A percentile compares a stretch with the other conserved stretches of the same genome.
phyloP scores from a whole-genome alignment of 2,888 invertebrate genomes.

The Protonemura montana region DNA sequence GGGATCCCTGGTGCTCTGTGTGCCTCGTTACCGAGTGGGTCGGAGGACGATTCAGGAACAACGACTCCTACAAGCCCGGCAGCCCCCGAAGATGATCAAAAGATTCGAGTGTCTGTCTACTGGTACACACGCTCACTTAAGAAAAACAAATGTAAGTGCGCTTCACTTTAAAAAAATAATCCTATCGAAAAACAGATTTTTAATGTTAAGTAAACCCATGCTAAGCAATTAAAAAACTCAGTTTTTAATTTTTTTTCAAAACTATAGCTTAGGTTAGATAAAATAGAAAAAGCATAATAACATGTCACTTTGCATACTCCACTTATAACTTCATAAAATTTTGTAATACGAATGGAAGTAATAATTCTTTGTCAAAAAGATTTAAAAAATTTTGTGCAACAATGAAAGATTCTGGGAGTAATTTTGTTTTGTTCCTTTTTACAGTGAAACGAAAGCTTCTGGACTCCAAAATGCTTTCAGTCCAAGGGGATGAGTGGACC shows the following conservation, averaged over 20 bases:
- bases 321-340: too few species aligned
- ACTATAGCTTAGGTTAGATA: too few species aligned
- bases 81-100: slow-evolving; percentile 61
- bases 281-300: too few species aligned
- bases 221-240: too few species aligned
- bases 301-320: too few species aligned
- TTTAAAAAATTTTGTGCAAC: too few species aligned
- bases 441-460: slow-evolving; percentile 61
- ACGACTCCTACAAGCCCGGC: not conserved
- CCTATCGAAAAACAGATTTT: too few species aligned
- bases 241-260: too few species aligned
- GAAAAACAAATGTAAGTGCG: slow-evolving; percentile 65
- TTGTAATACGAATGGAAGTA: too few species aligned
- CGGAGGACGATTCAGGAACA: not conserved
- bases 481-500: slow-evolving; percentile 59
- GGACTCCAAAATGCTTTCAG: slow-evolving; percentile 61
- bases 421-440: not conserved
- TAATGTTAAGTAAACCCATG: too few species aligned
- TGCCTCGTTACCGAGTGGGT: not conserved
- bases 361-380: too few species aligned
- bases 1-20: not conserved
- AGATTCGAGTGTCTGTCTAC: slow-evolving; percentile 66
- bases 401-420: not conserved
- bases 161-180: too few species aligned
- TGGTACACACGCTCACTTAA: slow-evolving; percentile 66